A percentile compares a stretch with the other conserved stretches of the same genome.
These are phyloP conservation scores for Halichondria panicea DNA, from an alignment of 37 sponge, comb jelly and placozoan genomes.

Conservation along the genomic window DNA sequence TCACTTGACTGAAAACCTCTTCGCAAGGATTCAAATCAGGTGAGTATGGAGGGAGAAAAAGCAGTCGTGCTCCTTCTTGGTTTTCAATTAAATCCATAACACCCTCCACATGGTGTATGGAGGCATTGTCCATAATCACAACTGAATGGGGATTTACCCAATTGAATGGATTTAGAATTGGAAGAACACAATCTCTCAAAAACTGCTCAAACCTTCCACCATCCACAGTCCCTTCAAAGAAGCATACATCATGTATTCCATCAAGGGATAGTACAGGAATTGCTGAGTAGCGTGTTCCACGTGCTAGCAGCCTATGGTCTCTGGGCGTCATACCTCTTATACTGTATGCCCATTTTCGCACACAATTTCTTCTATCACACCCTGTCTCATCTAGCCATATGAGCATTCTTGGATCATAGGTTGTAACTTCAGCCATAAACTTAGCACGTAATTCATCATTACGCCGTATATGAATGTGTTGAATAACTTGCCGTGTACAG, in stretches of 20 bases:
- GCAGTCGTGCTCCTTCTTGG: constrained; percentile 15
- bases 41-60: constrained; percentile 39
- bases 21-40: constrained; percentile 35
- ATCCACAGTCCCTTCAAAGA: constrained; percentile 25
- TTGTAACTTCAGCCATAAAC: constrained; percentile 23
- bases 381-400: constrained; percentile 37
- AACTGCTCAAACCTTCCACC: constrained; percentile 23
- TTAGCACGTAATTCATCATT: constrained; percentile 10
- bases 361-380: constrained; percentile 23
- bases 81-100: constrained; percentile 6
- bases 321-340: constrained; percentile 14
- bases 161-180: constrained; percentile 27
- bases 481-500: constrained; percentile 12
- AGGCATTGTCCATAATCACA: constrained; percentile 40
- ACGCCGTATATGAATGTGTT: constrained; percentile 9
- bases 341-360: constrained; percentile 16
- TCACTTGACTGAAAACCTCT: constrained; percentile 32
- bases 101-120: constrained; percentile 31
- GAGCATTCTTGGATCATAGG: constrained; percentile 27
- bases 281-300: constrained; percentile 25
- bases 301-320: constrained; percentile 8
- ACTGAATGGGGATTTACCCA: constrained; percentile 10
- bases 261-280: constrained; percentile 9
- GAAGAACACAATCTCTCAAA: not conserved
- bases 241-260: constrained; percentile 20